Evolutionary conservation across 2,797 vertebrate species (phyloP).

Genomic region (Buceros bicornis): DNA sequence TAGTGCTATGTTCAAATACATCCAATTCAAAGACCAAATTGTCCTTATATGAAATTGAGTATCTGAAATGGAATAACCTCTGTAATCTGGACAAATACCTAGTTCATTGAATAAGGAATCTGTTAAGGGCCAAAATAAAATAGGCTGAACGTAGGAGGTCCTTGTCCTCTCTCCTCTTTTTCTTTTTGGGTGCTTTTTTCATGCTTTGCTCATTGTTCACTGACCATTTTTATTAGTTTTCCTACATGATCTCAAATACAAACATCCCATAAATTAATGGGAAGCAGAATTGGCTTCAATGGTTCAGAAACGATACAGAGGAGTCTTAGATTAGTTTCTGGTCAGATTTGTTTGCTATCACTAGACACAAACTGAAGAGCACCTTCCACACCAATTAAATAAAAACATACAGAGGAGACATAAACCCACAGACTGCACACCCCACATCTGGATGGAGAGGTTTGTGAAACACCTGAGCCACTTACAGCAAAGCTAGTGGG

Average conservation of each 20-base stretch:
- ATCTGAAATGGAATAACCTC: not conserved
- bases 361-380: not conserved
- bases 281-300: not conserved
- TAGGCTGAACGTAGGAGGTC: not conserved
- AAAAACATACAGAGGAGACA: not conserved
- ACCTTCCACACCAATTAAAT: not conserved
- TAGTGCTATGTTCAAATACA: not conserved
- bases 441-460: accelerated
- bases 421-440: not conserved
- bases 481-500: not conserved
- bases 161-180: not conserved
- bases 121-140: not conserved
- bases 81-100: not conserved
- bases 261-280: not conserved
- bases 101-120: not conserved
- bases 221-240: not conserved
- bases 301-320: not conserved
- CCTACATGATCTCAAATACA: accelerated
- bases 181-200: not conserved
- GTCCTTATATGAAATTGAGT: not conserved
- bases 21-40: not conserved
- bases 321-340: not conserved
- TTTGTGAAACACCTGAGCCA: not conserved
- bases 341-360: not conserved
- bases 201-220: not conserved